Conservation (phyloP, 2,113 vertebrate genomes). For the Rana temporaria region DNA sequence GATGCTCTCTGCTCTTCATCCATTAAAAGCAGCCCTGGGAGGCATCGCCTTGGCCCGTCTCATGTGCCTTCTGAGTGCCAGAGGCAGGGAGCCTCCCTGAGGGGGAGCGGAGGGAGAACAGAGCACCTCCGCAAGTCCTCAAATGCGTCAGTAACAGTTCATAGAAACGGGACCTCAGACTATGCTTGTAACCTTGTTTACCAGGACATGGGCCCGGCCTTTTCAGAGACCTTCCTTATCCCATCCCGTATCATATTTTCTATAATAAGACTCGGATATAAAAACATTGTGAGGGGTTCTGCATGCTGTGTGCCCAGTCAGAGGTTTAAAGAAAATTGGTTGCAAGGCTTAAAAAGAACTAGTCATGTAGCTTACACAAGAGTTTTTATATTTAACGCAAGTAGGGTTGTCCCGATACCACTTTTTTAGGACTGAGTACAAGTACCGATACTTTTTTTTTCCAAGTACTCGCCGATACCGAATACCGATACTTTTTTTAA, state of each 20-base stretch:
- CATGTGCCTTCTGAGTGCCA: constrained; percentile 52
- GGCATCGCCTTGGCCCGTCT: constrained; percentile 50
- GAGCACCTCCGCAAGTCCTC: constrained; percentile 25
- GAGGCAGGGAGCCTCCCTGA: constrained; percentile 45
- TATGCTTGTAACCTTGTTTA: neutral
- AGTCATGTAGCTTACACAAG: no score
- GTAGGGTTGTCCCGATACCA: no score
- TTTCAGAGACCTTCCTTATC: neutral
- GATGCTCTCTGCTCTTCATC: constrained; percentile 51
- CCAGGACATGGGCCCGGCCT: neutral
- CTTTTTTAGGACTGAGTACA: no score
- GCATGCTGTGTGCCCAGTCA: no score
- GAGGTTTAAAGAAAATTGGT: no score
- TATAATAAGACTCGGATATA: no score
- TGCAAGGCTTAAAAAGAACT: no score
- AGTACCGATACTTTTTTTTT: no score
- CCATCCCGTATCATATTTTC: neutral
- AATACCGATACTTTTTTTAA: no score
- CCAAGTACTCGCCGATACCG: no score
- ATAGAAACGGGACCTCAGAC: neutral
- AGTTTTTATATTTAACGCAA: no score
- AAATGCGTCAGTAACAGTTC: neutral
- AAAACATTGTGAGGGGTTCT: no score
- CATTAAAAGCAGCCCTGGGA: constrained; percentile 53
- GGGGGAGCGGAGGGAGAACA: constrained; percentile 33